Conservation (phyloP, 2,888 invertebrate species). For the Diaphora mendica region DNA sequence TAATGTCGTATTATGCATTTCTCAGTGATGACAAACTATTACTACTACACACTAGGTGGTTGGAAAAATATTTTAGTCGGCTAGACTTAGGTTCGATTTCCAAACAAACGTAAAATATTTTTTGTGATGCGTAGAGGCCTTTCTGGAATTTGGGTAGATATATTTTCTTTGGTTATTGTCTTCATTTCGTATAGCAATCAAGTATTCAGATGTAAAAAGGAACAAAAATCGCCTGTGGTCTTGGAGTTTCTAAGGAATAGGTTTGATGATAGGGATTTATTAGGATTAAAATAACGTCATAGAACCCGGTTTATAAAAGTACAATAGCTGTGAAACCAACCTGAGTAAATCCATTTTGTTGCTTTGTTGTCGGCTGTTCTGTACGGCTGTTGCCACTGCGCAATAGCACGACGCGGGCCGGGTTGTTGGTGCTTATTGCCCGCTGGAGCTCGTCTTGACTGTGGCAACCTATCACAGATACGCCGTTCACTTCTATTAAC, state of each 20-base stretch:
- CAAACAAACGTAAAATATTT: not conserved
- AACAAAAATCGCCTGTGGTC: not conserved
- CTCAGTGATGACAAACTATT: not conserved
- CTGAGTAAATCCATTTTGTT: conserved; percentile 68
- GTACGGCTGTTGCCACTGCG: conserved; percentile 47
- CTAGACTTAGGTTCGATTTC: not conserved
- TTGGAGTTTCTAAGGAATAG: not conserved
- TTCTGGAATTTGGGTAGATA: not conserved
- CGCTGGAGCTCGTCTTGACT: conserved; percentile 90
- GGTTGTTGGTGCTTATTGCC: conserved; percentile 87
- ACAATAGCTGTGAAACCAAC: conserved; percentile 45
- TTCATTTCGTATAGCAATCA: not conserved
- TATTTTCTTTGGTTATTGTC: not conserved
- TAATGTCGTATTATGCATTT: not conserved
- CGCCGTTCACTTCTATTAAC: conserved; percentile 93
- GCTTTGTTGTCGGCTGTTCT: conserved; percentile 59
- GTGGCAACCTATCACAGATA: conserved; percentile 89
- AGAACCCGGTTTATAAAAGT: not conserved
- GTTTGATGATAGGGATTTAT: no score
- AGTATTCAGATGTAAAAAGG: not conserved
- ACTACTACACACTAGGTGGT: not conserved
- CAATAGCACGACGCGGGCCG: conserved; percentile 89
- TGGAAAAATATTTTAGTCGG: not conserved
- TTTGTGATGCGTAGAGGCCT: not conserved
- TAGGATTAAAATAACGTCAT: not conserved